A percentile compares a stretch with the other conserved stretches of the same genome.
These are phyloP conservation scores for Argynnis bischoffii DNA, from an alignment of 2,888 invertebrate genomes.

Conservation along the genomic window DNA sequence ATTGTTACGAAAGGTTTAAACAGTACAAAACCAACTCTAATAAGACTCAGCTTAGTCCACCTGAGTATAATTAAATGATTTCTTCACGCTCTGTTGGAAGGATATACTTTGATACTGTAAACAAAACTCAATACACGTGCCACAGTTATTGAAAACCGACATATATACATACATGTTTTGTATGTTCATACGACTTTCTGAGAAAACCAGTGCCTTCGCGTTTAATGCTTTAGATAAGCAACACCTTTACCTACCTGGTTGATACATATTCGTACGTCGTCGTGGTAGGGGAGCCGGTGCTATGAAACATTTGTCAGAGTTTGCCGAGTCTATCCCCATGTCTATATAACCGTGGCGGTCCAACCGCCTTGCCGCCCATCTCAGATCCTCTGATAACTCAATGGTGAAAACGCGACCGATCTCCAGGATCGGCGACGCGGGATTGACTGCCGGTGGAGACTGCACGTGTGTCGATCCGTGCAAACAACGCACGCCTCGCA, in stretches of 20 bases:
- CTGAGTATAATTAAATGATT: too few relatives aligned
- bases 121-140: neutral
- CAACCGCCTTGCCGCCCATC: conserved; percentile 56
- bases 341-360: conserved; percentile 83
- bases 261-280: conserved; percentile 31
- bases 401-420: conserved; percentile 68
- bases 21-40: too few relatives aligned
- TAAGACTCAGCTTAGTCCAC: too few relatives aligned
- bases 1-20: too few relatives aligned
- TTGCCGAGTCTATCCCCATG: conserved; percentile 63
- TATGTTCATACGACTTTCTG: too few relatives aligned
- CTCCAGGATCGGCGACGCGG: conserved; percentile 67
- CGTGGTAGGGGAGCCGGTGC: conserved; percentile 37
- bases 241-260: conserved; percentile 33
- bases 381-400: conserved; percentile 54
- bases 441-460: conserved; percentile 64
- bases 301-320: conserved; percentile 43
- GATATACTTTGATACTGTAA: neutral
- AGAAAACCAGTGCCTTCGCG: too few relatives aligned
- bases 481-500: conserved; percentile 57
- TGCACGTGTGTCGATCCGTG: conserved; percentile 60
- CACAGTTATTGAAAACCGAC: too few relatives aligned
- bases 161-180: too few relatives aligned
- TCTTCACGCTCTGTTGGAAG: too few relatives aligned
- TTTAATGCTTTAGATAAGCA: neutral